Evolutionary conservation across 1,140 invertebrate genomes (phyloP), one percentile per base, ranked within the genome.

Genomic region (Cotesia glomerata): DNA sequence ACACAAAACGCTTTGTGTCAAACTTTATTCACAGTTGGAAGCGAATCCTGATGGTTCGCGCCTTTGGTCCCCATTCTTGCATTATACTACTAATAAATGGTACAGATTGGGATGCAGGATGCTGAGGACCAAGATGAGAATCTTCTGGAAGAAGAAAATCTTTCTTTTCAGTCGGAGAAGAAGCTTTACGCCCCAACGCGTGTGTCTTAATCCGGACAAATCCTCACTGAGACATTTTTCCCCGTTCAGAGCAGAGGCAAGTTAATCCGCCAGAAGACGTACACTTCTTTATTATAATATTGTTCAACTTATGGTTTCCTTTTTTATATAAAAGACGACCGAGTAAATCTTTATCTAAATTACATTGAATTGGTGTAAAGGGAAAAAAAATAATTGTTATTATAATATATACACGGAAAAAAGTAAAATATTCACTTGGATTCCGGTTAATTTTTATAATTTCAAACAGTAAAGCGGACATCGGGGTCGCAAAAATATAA

Each of bases 161-260:
- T 67, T 54, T 54, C 8, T 26, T 54, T 13, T 49, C 14, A 54
- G 34, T 49, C 39, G 39, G 51, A 49, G 26, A 26, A 26, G 26
- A 2, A 26, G 65, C 45, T 67, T 67, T 67, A 49, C 65, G 32
- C 65, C 65, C 52, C 66, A 68, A 68, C 66, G 66, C 63, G 70
- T 72, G 61, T 65, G 18, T 66, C 70, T 72, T 72, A 72, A 72
- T 72, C 70, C 62, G 14, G 34, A 32, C 45, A 72, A 72, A 72
- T 66, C 70, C 62, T 14, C 4, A 45, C n/a, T 5, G 16, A 65
- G 63, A 65, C 63, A 58, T 58, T 54, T 68, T n/a, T 54, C n/a
- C 7, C 54, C 64, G 49, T 36, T 65, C 62, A 26, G 56, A 72
- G 45, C 62, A 26, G 56, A 72, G 45, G 62, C n/a, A 72, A 72